Conservation (phyloP, 1,140 invertebrate species). For the Drosophila elegans region DNA sequence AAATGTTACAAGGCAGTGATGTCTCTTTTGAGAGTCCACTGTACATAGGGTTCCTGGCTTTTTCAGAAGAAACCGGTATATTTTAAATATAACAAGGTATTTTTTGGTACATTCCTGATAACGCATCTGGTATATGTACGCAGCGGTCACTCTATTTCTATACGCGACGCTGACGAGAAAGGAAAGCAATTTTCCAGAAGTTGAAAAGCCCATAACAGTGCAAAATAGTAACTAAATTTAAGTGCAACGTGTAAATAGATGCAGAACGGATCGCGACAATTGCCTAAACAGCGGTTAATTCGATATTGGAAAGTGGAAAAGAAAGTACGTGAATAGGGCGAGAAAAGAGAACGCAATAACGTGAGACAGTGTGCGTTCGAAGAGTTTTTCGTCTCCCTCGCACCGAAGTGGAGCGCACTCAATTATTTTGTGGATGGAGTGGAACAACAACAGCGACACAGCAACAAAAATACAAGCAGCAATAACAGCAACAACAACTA, state of each 20-base stretch:
- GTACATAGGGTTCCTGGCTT: not conserved
- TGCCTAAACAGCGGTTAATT: slow-evolving; percentile 16
- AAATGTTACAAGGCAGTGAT: no score
- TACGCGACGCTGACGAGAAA: slow-evolving; percentile 59
- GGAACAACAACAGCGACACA: slow-evolving; percentile 53
- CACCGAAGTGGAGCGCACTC: slow-evolving; percentile 67
- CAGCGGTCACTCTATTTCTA: slow-evolving; percentile 8
- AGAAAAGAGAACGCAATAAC: slow-evolving; percentile 47
- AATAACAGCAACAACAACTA: slow-evolving; percentile 40
- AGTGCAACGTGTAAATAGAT: slow-evolving; percentile 60
- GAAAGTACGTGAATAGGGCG: slow-evolving; percentile 63
- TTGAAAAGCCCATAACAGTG: slow-evolving; percentile 54
- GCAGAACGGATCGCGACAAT: slow-evolving; percentile 19
- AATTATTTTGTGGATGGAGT: slow-evolving; percentile 76
- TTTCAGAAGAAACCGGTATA: not conserved
- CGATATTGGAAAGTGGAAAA: slow-evolving; percentile 61
- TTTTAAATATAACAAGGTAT: not conserved
- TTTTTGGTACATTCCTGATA: not conserved
- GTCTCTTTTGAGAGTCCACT: not conserved
- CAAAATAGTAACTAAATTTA: slow-evolving; percentile 67
- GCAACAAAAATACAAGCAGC: slow-evolving; percentile 50
- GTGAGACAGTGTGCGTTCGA: slow-evolving; percentile 67
- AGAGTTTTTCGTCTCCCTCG: slow-evolving; percentile 45
- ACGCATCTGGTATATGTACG: not conserved
- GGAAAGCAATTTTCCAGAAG: slow-evolving; percentile 61